These are phyloP conservation scores for Lepus oiostolus DNA, from an alignment of 2,797 vertebrate species.

Conservation along the genomic window DNA sequence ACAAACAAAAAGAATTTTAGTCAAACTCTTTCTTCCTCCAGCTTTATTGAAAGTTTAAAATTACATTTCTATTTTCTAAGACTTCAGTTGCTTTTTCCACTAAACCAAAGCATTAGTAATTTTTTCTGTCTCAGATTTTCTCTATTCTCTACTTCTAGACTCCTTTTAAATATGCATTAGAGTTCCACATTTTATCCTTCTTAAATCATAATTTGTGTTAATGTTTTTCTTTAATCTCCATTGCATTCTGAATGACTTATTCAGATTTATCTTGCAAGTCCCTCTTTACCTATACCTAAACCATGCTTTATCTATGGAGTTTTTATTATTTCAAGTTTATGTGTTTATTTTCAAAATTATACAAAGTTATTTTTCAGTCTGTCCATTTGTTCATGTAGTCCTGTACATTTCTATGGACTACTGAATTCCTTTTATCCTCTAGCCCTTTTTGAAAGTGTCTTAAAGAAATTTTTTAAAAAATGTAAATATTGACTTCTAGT, in stretches of 20 bases:
- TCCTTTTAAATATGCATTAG: background rate
- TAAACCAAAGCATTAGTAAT: background rate
- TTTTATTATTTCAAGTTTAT: background rate
- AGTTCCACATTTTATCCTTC: background rate
- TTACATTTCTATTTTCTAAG: conserved; percentile 99
- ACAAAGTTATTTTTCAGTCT: background rate
- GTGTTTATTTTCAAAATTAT: background rate
- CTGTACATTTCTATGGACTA: background rate
- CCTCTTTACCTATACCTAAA: background rate
- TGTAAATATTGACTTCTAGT: background rate
- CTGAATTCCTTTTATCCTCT: background rate
- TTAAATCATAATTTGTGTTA: background rate
- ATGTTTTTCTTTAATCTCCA: background rate
- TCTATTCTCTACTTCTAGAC: too few species aligned
- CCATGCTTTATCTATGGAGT: background rate
- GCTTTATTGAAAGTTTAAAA: conserved; percentile 93
- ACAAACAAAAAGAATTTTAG: conserved; percentile 89
- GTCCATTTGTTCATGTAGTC: background rate
- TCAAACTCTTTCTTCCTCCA: conserved; percentile 91
- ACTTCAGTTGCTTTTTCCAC: conserved; percentile 99
- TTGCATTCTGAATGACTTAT: background rate
- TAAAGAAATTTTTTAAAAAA: background rate
- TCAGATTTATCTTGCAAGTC: background rate
- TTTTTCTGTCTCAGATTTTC: background rate
- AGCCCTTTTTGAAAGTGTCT: background rate